phyloP scores from a whole-genome alignment of 37 sponge, comb jelly and placozoan genomes.

The Spongilla lacustris region DNA sequence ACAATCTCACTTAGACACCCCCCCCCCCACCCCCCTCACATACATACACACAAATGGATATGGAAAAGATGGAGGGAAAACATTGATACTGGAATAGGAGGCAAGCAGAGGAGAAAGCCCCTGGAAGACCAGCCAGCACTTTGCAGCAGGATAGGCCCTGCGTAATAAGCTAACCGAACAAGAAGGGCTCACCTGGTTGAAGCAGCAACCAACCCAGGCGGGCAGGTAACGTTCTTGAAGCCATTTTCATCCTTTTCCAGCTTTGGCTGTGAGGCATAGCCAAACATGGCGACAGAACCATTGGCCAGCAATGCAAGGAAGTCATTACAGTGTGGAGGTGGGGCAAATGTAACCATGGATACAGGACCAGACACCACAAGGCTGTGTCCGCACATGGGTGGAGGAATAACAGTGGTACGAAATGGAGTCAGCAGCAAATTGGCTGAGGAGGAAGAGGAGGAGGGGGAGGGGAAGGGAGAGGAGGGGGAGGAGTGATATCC shows the following conservation, averaged over 20 bases:
- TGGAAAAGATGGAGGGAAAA: no score
- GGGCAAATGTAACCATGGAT: constrained; percentile 60
- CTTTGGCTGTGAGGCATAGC: background rate
- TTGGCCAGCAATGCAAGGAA: constrained; percentile 43
- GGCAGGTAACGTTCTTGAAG: background rate
- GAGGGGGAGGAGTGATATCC: background rate
- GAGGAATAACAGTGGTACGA: constrained; percentile 77
- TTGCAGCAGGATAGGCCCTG: no score
- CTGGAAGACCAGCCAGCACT: no score
- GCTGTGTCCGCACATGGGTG: constrained; percentile 82
- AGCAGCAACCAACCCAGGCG: constrained; percentile 40
- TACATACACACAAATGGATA: no score
- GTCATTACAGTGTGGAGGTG: constrained; percentile 56
- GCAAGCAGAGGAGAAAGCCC: background rate
- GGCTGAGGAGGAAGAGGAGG: no score
- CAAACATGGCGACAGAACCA: constrained; percentile 41
- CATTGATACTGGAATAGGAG: background rate
- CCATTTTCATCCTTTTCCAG: no score
- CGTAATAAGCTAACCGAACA: background rate
- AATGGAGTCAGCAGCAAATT: constrained; percentile 86
- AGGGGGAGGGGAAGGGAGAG: background rate
- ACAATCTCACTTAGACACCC: no score
- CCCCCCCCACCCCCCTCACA: no score
- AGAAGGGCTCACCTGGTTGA: constrained; percentile 5
- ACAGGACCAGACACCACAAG: constrained; percentile 49